Conservation (phyloP, 53 echinoderm and acorn worm genomes). For the Holothuria leucospilota region DNA sequence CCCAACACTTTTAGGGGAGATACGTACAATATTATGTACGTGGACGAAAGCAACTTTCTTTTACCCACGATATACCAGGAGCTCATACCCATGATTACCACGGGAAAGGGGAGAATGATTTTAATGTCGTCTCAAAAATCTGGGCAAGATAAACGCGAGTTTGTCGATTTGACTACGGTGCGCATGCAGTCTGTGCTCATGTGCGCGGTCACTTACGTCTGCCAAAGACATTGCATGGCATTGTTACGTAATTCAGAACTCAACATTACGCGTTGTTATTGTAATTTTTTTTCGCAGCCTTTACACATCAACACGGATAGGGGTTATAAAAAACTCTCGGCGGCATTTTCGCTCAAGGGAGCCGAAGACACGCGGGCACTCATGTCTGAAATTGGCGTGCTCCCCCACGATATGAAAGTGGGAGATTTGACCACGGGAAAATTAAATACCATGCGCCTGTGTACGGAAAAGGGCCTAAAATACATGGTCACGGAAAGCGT, state of each 20-base stretch:
- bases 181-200: neutral
- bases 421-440: neutral
- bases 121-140: neutral
- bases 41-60: constrained; percentile 17
- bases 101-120: neutral
- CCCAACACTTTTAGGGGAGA: neutral
- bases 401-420: neutral
- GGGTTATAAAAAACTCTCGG: neutral
- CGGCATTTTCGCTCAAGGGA: neutral
- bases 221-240: neutral
- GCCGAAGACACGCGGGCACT: neutral
- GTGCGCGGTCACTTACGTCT: neutral
- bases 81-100: neutral
- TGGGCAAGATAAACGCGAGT: neutral
- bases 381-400: neutral
- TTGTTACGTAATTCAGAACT: neutral
- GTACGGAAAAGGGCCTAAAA: neutral
- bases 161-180: neutral
- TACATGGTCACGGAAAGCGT: neutral
- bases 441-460: neutral
- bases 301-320: neutral
- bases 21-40: constrained; percentile 3
- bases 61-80: neutral
- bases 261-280: neutral
- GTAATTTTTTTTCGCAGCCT: constrained; percentile 9